A percentile compares a stretch with the other conserved stretches of the same genome.
These are phyloP conservation scores for Mystacornis crossleyi DNA, from an alignment of 2,113 vertebrate species.

Conservation along the genomic window DNA sequence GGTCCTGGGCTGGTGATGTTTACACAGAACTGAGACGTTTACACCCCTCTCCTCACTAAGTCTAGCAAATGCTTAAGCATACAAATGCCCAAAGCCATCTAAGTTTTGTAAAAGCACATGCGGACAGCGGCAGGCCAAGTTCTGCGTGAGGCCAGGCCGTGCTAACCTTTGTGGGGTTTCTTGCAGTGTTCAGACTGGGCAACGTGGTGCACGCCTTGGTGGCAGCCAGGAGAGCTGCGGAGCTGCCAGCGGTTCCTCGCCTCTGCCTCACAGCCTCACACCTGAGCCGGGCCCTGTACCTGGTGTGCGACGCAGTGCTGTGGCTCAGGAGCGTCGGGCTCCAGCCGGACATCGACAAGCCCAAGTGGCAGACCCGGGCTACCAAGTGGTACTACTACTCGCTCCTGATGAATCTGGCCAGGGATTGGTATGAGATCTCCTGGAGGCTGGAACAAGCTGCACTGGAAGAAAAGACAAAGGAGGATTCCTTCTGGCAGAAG, in stretches of 20 bases:
- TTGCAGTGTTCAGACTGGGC: conserved; percentile 92
- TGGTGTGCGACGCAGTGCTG: conserved; percentile 86
- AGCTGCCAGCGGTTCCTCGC: conserved; percentile 78
- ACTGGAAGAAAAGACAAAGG: conserved; percentile 32
- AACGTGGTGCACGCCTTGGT: conserved; percentile 86
- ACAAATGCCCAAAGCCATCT: background rate
- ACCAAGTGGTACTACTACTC: conserved; percentile 85
- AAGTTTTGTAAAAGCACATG: fast-evolving
- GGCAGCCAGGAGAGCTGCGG: conserved; percentile 77
- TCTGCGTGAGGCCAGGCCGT: fast-evolving
- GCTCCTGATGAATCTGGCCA: conserved; percentile 80
- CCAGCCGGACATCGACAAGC: conserved; percentile 70
- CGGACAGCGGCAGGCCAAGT: fast-evolving
- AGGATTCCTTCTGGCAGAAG: background rate
- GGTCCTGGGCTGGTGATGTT: background rate
- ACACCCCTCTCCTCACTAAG: background rate
- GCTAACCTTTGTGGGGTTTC: conserved; percentile 46
- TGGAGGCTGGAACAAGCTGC: conserved; percentile 74
- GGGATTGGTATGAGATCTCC: conserved; percentile 83
- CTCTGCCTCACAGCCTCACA: conserved; percentile 85
- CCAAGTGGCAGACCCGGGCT: conserved; percentile 82
- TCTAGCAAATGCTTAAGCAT: background rate
- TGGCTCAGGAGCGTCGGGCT: conserved; percentile 84
- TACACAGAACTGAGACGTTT: background rate
- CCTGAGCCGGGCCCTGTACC: conserved; percentile 86